A percentile compares a stretch with the other conserved stretches of the same genome.
Conservation (phyloP, 2,113 vertebrate genomes). For the Myotis brandtii region DNA sequence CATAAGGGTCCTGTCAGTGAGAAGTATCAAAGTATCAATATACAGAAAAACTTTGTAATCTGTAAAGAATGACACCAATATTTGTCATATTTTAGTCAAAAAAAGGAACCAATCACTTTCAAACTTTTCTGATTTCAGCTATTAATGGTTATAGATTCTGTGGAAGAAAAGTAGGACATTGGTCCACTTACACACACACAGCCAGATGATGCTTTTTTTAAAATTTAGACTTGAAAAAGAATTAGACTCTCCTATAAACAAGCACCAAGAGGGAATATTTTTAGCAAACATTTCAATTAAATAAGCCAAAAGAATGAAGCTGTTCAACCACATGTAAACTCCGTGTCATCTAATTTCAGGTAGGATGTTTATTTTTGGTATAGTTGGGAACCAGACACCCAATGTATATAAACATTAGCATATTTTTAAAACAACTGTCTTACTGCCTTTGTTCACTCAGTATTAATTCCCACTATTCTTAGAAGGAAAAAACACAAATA, state of each 20-base stretch:
- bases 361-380: slow-evolving; percentile 48
- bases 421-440: slow-evolving; percentile 54
- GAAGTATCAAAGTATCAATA: background rate
- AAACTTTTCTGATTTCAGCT: slow-evolving; percentile 26
- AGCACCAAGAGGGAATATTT: slow-evolving; percentile 29
- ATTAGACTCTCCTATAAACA: slow-evolving; percentile 33
- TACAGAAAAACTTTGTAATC: background rate
- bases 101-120: background rate
- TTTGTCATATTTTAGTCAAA: background rate
- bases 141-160: background rate
- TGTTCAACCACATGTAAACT: slow-evolving; percentile 51
- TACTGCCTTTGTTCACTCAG: slow-evolving; percentile 42
- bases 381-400: slow-evolving; percentile 49
- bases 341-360: slow-evolving; percentile 31
- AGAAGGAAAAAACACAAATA: slow-evolving; percentile 40
- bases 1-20: background rate
- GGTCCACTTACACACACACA: background rate
- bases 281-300: slow-evolving; percentile 58
- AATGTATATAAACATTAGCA: slow-evolving; percentile 56
- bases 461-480: slow-evolving; percentile 41
- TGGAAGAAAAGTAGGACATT: background rate
- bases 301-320: slow-evolving; percentile 51
- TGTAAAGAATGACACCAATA: slow-evolving; percentile 6
- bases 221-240: background rate
- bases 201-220: background rate